Evolutionary conservation across 2,797 vertebrate species (phyloP).

Genomic region (Synaphobranchus kaupii): DNA sequence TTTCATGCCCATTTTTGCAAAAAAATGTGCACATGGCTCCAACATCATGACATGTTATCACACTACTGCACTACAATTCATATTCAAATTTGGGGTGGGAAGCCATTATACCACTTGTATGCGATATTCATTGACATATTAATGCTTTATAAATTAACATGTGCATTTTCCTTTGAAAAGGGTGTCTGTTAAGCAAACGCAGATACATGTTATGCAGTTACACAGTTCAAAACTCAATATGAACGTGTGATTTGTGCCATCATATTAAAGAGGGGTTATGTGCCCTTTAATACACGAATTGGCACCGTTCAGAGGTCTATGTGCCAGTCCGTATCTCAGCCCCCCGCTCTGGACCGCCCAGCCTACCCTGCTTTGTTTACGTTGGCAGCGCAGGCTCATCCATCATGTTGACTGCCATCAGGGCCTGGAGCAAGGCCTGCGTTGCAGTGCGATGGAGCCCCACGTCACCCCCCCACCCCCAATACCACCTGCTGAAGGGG

Average conservation of each 20-base stretch:
- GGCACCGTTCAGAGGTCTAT: neutral
- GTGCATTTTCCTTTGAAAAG: neutral
- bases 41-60: constrained; percentile 19
- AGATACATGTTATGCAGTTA: neutral
- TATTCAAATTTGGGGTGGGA: neutral
- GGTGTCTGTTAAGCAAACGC: neutral
- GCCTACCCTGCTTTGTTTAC: constrained; percentile 60
- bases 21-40: constrained; percentile 8
- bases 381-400: constrained; percentile 66
- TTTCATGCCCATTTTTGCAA: neutral
- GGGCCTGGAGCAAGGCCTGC: constrained; percentile 52
- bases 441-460: constrained; percentile 36
- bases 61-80: neutral
- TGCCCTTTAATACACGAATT: neutral
- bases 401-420: constrained; percentile 70
- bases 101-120: neutral
- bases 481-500: constrained; percentile 65
- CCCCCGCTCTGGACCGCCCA: constrained; percentile 51
- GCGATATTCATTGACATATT: neutral
- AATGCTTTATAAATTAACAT: neutral
- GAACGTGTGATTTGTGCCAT: neutral
- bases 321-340: constrained; percentile 36
- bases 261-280: neutral
- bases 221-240: neutral
- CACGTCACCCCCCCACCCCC: constrained; percentile 42